Evolutionary conservation across 1,140 invertebrate species (phyloP).

Genomic region (Hermetia illucens): DNA sequence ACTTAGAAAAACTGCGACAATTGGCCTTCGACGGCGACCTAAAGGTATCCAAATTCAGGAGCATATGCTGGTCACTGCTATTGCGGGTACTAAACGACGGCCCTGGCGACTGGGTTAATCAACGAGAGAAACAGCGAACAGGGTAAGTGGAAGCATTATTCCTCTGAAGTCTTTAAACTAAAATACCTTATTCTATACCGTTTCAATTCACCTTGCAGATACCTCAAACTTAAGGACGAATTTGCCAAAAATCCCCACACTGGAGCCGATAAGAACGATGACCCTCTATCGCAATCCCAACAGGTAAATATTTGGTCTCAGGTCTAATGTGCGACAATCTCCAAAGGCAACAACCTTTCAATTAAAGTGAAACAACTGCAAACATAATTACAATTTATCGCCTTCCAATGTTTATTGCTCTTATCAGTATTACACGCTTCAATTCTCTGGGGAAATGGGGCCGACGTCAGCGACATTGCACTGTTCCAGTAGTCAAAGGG

Average conservation of each 20-base stretch:
- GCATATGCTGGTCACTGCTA: constrained; percentile 31
- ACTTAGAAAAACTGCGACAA: constrained; percentile 18
- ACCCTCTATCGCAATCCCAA: constrained; percentile 24
- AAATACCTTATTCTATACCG: too few species aligned
- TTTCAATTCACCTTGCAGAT: too few species aligned
- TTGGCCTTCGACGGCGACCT: constrained; percentile 30
- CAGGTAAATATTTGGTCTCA: constrained; percentile 4
- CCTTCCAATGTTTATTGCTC: too few species aligned
- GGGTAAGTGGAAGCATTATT: too few species aligned
- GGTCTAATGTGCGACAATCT: neutral
- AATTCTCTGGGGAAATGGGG: too few species aligned
- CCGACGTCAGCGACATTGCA: too few species aligned
- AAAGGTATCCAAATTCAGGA: constrained; percentile 32
- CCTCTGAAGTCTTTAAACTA: too few species aligned
- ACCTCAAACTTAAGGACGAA: constrained; percentile 22
- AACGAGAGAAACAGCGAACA: constrained; percentile 20
- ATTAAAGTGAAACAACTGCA: too few species aligned
- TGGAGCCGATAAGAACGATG: constrained; percentile 9
- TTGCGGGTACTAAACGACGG: constrained; percentile 26
- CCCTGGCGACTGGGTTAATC: constrained; percentile 22
- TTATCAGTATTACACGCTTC: too few species aligned
- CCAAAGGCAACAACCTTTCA: too few species aligned
- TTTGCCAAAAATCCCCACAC: constrained; percentile 27
- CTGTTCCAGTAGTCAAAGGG: too few species aligned
- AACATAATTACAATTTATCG: too few species aligned